Evolutionary conservation across 2,797 vertebrate species (phyloP).

Genomic region (Syngnathus rostellatus): DNA sequence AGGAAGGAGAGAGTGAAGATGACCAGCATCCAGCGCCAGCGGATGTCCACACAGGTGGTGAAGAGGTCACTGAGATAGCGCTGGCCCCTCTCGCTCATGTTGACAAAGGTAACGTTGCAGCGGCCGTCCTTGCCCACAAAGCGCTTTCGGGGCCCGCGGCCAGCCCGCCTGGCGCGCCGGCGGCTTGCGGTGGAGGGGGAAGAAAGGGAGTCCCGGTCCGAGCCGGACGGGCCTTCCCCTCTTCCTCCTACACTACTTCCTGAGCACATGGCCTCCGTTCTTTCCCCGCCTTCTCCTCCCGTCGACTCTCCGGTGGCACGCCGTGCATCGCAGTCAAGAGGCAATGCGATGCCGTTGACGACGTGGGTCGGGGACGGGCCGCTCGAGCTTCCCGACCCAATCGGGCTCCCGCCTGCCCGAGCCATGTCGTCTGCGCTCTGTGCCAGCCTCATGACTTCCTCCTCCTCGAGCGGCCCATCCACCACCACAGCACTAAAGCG

Average conservation of each 20-base stretch:
- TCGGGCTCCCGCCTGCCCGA: conserved; percentile 46
- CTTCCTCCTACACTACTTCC: conserved; percentile 44
- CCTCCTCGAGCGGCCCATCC: conserved; percentile 71
- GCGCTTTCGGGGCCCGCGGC: conserved; percentile 65
- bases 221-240: conserved; percentile 42
- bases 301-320: conserved; percentile 34
- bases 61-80: conserved; percentile 88
- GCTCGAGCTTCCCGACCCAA: conserved; percentile 44
- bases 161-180: conserved; percentile 43
- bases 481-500: conserved; percentile 76
- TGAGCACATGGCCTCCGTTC: conserved; percentile 48
- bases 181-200: conserved; percentile 48
- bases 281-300: conserved; percentile 46
- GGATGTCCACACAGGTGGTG: conserved; percentile 90
- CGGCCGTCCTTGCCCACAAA: conserved; percentile 78
- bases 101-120: conserved; percentile 82
- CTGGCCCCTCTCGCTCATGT: conserved; percentile 85
- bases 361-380: conserved; percentile 51
- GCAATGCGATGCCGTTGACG: conserved; percentile 61
- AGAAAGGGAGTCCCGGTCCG: conserved; percentile 43
- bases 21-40: conserved; percentile 92
- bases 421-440: conserved; percentile 64
- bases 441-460: conserved; percentile 75
- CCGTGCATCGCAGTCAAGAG: conserved; percentile 52
- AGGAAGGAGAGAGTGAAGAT: conserved; percentile 89